Conservation (phyloP, 1,140 invertebrate genomes). For the Geopemphigus sp. region DNA sequence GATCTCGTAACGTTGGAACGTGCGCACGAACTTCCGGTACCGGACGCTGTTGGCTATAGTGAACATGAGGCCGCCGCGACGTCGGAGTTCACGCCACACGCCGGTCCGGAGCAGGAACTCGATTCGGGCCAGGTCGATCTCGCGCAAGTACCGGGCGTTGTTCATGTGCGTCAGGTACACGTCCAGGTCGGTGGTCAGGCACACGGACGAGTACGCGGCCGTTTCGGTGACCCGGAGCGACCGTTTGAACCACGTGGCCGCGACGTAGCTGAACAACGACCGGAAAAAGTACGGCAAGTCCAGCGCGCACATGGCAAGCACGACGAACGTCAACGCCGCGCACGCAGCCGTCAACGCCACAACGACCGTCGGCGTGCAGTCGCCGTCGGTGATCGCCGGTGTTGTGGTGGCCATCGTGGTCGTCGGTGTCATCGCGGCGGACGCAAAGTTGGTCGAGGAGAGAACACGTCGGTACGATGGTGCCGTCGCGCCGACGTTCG, state of each 20-base stretch:
- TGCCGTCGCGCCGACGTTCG: no score
- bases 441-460: neutral
- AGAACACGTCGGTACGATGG: neutral
- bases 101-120: conserved; percentile 79
- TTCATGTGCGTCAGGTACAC: conserved; percentile 83
- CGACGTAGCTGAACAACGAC: conserved; percentile 63
- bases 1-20: conserved; percentile 72
- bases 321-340: conserved; percentile 57
- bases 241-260: conserved; percentile 64
- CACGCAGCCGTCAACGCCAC: conserved; percentile 54
- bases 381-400: neutral
- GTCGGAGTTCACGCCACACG: conserved; percentile 68
- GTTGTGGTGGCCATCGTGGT: neutral
- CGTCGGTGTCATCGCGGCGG: no score
- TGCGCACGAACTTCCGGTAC: conserved; percentile 74
- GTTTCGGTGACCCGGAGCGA: conserved; percentile 65
- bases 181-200: conserved; percentile 77
- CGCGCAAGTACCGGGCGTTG: conserved; percentile 79
- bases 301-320: conserved; percentile 61
- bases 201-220: conserved; percentile 69
- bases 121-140: conserved; percentile 79
- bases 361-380: neutral
- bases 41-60: conserved; percentile 76
- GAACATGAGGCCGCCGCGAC: conserved; percentile 69
- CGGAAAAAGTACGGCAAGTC: conserved; percentile 70